Conservation (phyloP, 30 jellyfish, hydroid and myxozoan species). For the Turritopsis dohrnii region DNA sequence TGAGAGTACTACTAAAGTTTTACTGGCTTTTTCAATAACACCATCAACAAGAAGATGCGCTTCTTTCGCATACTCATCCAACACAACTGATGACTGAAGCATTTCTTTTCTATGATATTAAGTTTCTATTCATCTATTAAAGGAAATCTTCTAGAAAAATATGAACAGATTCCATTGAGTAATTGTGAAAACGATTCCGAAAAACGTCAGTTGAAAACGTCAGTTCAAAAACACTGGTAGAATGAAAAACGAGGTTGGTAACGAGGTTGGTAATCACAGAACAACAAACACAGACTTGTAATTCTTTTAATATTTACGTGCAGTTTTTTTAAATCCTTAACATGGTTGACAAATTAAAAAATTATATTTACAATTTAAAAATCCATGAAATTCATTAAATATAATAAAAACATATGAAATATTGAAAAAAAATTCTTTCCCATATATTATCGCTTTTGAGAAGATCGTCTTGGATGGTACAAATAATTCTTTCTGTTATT, state of each 20-base stretch:
- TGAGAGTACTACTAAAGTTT: neutral
- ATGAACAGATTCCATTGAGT: too few species aligned
- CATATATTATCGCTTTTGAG: neutral
- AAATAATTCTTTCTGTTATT: too few species aligned
- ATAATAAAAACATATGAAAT: neutral
- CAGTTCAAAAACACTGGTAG: too few species aligned
- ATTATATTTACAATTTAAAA: neutral
- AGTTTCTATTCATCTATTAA: neutral
- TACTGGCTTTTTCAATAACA: slow-evolving; percentile 2
- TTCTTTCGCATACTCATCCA: neutral
- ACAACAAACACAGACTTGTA: too few species aligned
- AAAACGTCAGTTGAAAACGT: too few species aligned
- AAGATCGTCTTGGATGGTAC: too few species aligned
- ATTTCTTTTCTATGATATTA: neutral
- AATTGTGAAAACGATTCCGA: too few species aligned
- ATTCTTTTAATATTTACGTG: too few species aligned
- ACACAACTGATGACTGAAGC: neutral
- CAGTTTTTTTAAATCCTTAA: neutral
- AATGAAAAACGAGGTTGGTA: too few species aligned
- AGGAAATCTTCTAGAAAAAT: neutral
- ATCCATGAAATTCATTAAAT: neutral
- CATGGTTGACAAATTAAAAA: neutral
- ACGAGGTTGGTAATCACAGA: too few species aligned
- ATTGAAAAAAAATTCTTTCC: neutral
- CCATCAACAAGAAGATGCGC: slow-evolving; percentile 15